A percentile compares a stretch with the other conserved stretches of the same genome.
Evolutionary conservation across 2,888 invertebrate genomes (phyloP).

Genomic region (Sarcophaga variegata): DNA sequence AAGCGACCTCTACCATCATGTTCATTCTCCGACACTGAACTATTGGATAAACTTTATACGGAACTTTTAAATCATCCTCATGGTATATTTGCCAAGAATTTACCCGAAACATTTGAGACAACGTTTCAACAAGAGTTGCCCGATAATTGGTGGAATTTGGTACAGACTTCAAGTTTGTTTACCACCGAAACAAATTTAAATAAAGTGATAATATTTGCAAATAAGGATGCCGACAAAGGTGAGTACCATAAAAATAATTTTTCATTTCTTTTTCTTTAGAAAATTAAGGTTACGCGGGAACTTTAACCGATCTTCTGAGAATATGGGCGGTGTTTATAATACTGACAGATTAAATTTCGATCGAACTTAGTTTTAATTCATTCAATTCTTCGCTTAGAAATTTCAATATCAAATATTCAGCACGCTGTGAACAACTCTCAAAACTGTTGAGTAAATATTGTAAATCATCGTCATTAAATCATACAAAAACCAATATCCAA

Average conservation of each 20-base stretch:
- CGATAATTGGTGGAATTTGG: slow-evolving; percentile 86
- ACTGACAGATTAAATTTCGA: too few species aligned
- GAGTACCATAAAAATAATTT: neutral
- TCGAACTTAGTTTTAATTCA: too few species aligned
- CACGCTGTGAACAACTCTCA: too few species aligned
- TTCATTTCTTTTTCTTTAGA: too few species aligned
- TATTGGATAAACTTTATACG: slow-evolving; percentile 76
- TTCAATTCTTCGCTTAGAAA: too few species aligned
- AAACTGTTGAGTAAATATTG: too few species aligned
- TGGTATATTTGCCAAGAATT: slow-evolving; percentile 84
- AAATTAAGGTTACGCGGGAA: too few species aligned
- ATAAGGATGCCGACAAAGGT: slow-evolving; percentile 71
- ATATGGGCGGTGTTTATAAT: too few species aligned
- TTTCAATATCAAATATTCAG: too few species aligned
- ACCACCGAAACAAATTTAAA: slow-evolving; percentile 77
- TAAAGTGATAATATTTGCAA: slow-evolving; percentile 78
- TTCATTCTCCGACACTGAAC: slow-evolving; percentile 75
- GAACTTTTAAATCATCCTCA: slow-evolving; percentile 81
- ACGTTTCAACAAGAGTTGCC: slow-evolving; percentile 87
- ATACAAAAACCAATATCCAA: too few species aligned
- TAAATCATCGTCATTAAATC: too few species aligned
- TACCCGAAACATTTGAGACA: slow-evolving; percentile 84
- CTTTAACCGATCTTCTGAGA: too few species aligned
- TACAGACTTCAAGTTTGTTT: slow-evolving; percentile 83
- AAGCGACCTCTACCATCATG: slow-evolving; percentile 75